Percentiles rank a stretch among this genome's conserved stretches.
phyloP scores from a whole-genome alignment of 2,888 invertebrate genomes.

The Crocallis elinguaria region DNA sequence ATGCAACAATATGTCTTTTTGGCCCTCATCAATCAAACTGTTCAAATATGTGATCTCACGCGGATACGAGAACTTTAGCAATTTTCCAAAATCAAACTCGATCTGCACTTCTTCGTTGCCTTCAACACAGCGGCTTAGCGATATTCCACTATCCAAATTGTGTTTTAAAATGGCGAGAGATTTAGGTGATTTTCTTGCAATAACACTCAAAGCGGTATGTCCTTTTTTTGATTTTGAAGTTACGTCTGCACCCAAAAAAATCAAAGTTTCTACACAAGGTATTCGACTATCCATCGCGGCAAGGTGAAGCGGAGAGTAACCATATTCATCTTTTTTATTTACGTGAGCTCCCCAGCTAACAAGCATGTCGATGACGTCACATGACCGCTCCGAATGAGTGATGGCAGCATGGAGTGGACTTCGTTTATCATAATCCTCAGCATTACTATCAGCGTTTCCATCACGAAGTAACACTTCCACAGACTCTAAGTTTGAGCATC shows the following conservation, averaged over 20 bases:
- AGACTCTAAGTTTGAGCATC: slow-evolving; percentile 91
- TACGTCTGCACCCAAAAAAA: slow-evolving; percentile 93
- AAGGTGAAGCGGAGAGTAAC: slow-evolving; percentile 93
- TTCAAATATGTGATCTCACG: slow-evolving; percentile 94
- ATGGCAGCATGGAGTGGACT: slow-evolving; percentile 93
- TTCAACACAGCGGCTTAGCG: slow-evolving; percentile 89
- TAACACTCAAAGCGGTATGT: slow-evolving; percentile 92
- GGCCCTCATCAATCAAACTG: slow-evolving; percentile 94
- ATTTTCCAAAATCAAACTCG: slow-evolving; percentile 91
- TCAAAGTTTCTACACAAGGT: slow-evolving; percentile 92
- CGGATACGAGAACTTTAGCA: slow-evolving; percentile 92
- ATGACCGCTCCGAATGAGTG: slow-evolving; percentile 90
- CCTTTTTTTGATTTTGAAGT: slow-evolving; percentile 94
- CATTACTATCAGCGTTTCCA: slow-evolving; percentile 91
- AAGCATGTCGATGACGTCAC: slow-evolving; percentile 91
- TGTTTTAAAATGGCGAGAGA: slow-evolving; percentile 92
- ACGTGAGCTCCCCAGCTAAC: slow-evolving; percentile 92
- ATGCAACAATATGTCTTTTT: slow-evolving; percentile 93
- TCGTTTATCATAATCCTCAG: slow-evolving; percentile 91
- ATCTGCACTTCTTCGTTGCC: slow-evolving; percentile 92
- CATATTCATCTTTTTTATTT: slow-evolving; percentile 93
- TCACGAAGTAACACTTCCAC: slow-evolving; percentile 90
- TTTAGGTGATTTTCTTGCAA: slow-evolving; percentile 93
- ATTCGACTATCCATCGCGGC: slow-evolving; percentile 94
- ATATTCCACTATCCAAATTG: slow-evolving; percentile 91